phyloP scores from a whole-genome alignment of 2,888 invertebrate genomes.

The Allophyes oxyacanthae region DNA sequence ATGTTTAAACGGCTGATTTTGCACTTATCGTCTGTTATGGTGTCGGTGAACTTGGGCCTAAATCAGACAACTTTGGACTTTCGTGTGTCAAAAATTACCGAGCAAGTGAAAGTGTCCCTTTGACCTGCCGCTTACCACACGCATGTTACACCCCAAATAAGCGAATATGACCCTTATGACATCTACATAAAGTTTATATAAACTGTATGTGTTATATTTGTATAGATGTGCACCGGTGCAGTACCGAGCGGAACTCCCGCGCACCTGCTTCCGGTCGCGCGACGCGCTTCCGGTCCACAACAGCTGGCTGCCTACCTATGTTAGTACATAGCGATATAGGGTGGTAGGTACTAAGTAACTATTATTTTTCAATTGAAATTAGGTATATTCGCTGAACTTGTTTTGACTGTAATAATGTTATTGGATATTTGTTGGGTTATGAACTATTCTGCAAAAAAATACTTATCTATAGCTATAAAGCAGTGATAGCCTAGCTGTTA shows the following conservation, averaged over 20 bases:
- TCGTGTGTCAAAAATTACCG: constrained; percentile 14
- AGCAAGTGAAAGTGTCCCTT: constrained; percentile 55
- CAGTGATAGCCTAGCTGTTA: too few species aligned
- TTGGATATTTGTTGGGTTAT: too few species aligned
- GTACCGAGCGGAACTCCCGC: constrained; percentile 62
- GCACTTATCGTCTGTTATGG: too few species aligned
- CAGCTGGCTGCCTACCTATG: constrained; percentile 42
- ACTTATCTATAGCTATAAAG: too few species aligned
- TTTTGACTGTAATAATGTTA: too few species aligned
- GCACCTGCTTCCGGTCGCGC: constrained; percentile 76
- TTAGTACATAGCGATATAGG: constrained; percentile 10
- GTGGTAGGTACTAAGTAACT: background rate
- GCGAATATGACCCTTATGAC: background rate
- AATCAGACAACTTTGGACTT: constrained; percentile 1
- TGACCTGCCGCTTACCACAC: constrained; percentile 30
- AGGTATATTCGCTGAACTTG: background rate
- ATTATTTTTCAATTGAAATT: background rate
- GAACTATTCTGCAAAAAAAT: too few species aligned
- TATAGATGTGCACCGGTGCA: constrained; percentile 48
- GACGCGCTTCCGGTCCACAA: constrained; percentile 61
- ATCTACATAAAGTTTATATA: fast-evolving
- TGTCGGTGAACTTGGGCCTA: too few species aligned
- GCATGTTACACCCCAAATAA: background rate
- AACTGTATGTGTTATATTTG: constrained; percentile 17
- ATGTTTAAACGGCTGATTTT: too few species aligned